Base-by-base conservation (phyloP, 2,888 invertebrate species). In the Elgonia sp. region DNA sequence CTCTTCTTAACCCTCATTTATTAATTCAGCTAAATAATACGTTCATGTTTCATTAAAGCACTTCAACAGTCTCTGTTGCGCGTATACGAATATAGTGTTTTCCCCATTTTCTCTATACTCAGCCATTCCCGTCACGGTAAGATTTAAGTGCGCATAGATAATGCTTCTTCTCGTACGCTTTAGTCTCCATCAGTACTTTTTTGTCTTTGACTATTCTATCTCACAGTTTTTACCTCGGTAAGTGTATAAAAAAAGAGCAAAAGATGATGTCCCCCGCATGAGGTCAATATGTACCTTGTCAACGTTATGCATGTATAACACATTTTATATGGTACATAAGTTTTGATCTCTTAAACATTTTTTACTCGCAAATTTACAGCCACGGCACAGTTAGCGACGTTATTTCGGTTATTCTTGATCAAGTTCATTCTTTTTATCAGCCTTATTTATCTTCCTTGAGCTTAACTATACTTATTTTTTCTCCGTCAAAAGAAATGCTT, bases 141-240 rank as follows among this genome's bases (percentile, higher is more conserved):
- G 92, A 93, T 93, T 92, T 92, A 92, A 92, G 91, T 89, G 90
- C 89, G 90, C 90, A 87, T 90, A 92, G 90, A 92, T 92, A 92
- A 91, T 89, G 86, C 81, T 81, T 77, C 83, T 87, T 84, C 89
- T 88, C 89, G 90, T 89, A 87, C 84, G 69, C 72, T 83, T 83
- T 77, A 86, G 82, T 86, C 76, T 72, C 77, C 86, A 86, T 82
- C 77, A 77, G 81, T 77, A 73, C 83, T 79, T 75, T 67, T 75
- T 70, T 79, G 84, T 87, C 79, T 80, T 80, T 76, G 67, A 80
- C 73, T 83, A 81, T 86, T 70, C 62, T 76, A 21, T 70, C 82
- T 70, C 82, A 18, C 70, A 72, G 83, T 83, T 87, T 86, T 82
- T 86, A 86, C 82, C 50, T 57, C 63, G 60, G 46, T 86, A 86